Conservation (phyloP, 2,888 invertebrate species). For the Caenorhabditis panamensis region DNA sequence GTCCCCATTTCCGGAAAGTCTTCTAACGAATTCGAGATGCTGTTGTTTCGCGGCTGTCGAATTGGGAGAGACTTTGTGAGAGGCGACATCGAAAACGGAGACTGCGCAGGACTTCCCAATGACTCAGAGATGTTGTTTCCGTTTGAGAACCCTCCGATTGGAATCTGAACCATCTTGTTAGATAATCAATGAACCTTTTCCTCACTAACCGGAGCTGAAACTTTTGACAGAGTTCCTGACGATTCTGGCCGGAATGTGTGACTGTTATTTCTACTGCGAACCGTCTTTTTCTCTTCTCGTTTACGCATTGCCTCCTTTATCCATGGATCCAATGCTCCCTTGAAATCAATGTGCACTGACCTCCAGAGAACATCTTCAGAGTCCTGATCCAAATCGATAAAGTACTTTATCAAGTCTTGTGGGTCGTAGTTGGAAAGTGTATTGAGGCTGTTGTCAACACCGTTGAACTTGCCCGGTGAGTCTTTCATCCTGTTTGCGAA, state of each 20-base stretch:
- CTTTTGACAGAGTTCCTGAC: too few relatives aligned
- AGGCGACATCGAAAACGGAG: slow-evolving; percentile 23
- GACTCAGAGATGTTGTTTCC: slow-evolving; percentile 22
- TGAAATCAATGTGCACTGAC: neutral
- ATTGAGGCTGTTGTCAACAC: neutral
- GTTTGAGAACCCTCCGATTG: slow-evolving; percentile 1
- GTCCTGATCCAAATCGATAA: slow-evolving; percentile 28
- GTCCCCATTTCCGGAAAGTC: slow-evolving; percentile 45
- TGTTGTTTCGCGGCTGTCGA: neutral
- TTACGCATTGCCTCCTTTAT: slow-evolving; percentile 7
- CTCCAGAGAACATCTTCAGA: slow-evolving; percentile 30
- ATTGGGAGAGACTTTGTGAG: slow-evolving; percentile 11
- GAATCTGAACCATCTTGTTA: slow-evolving; percentile 3
- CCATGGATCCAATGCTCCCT: neutral
- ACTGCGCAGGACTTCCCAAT: slow-evolving; percentile 10
- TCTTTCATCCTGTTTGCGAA: too few relatives aligned
- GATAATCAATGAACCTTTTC: neutral
- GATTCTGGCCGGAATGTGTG: neutral
- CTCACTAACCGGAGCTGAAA: slow-evolving; percentile 14
- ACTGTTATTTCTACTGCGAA: slow-evolving; percentile 23
- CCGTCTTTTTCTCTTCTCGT: slow-evolving; percentile 6
- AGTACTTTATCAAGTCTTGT: slow-evolving; percentile 6
- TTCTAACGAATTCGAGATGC: slow-evolving; percentile 29
- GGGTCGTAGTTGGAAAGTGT: neutral
- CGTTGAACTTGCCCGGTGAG: neutral